Percentiles rank a stretch among this genome's conserved stretches.
Conservation (phyloP, 1,140 invertebrate species). For the Macrobrachium rosenbergii region DNA sequence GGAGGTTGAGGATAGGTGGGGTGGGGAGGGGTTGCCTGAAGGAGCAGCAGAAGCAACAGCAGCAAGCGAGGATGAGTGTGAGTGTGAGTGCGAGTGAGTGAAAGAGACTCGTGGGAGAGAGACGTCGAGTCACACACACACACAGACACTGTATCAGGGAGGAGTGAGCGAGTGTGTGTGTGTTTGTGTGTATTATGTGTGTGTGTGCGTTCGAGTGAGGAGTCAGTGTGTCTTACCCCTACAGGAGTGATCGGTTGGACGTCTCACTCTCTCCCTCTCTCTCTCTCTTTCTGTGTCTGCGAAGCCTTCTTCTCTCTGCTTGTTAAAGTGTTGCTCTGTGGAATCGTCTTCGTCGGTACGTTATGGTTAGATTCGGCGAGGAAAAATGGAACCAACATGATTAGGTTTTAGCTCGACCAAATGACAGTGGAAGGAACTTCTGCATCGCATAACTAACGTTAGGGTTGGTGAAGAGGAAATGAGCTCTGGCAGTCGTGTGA, state of each 20-base stretch:
- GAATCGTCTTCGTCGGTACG: neutral
- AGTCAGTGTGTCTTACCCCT: slow-evolving; percentile 12
- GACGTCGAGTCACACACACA: too few relatives aligned
- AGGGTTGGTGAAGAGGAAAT: too few relatives aligned
- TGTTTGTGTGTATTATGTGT: slow-evolving; percentile 14
- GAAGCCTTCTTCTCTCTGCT: neutral
- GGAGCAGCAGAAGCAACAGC: too few relatives aligned
- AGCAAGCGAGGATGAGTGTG: neutral
- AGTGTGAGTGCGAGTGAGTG: slow-evolving; percentile 10
- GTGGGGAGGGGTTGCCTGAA: too few relatives aligned
- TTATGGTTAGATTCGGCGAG: neutral
- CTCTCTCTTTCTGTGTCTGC: slow-evolving; percentile 35
- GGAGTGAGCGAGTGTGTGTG: slow-evolving; percentile 18
- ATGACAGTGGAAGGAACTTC: too few relatives aligned
- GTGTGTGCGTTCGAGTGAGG: slow-evolving; percentile 1
- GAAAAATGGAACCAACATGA: too few relatives aligned
- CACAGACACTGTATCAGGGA: too few relatives aligned
- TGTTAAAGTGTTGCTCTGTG: neutral
- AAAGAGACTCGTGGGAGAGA: neutral
- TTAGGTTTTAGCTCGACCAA: too few relatives aligned
- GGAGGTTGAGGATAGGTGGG: too few relatives aligned
- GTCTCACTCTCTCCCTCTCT: slow-evolving; percentile 32
- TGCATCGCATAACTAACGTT: too few relatives aligned
- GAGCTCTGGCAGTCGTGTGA: too few relatives aligned
- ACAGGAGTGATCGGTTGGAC: too few relatives aligned